Percentiles rank a stretch among this genome's conserved stretches.
Evolutionary conservation across 2,888 invertebrate species (phyloP).

Genomic region (Theristus sp.): DNA sequence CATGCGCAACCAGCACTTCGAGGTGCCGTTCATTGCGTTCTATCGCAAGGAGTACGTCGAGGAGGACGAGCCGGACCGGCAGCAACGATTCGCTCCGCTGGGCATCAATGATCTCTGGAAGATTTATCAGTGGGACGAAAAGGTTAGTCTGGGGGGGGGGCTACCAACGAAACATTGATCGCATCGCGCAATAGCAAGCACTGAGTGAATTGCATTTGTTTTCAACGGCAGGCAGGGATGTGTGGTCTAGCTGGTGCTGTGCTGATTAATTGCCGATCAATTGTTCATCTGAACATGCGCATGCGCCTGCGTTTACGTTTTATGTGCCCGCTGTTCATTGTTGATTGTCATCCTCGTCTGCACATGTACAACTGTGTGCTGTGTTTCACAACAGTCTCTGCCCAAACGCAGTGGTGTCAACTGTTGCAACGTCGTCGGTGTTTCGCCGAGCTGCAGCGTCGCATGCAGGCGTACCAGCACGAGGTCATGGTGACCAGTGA

Average conservation of each 20-base stretch:
- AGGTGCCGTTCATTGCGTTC: conserved; percentile 95
- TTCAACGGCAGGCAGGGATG: too few species aligned
- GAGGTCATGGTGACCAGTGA: conserved; percentile 51
- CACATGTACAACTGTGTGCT: conserved; percentile 20
- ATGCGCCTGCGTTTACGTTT: too few species aligned
- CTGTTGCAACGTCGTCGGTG: conserved; percentile 51
- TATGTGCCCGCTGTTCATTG: too few species aligned
- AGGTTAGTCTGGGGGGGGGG: too few species aligned
- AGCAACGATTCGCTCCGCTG: conserved; percentile 32
- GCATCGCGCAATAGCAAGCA: too few species aligned
- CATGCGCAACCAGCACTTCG: conserved; percentile 79
- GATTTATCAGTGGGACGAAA: conserved; percentile 83
- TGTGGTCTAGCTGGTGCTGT: too few species aligned
- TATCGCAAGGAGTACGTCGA: conserved; percentile 93
- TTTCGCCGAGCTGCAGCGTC: conserved; percentile 63
- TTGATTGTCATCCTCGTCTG: conserved; percentile 12
- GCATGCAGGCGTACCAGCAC: conserved; percentile 75
- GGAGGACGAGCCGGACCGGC: too few species aligned
- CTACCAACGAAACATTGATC: too few species aligned
- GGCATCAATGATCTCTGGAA: conserved; percentile 91
- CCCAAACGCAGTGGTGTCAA: neutral
- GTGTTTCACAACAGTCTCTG: too few species aligned
- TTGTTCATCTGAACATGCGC: too few species aligned
- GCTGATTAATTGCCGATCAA: neutral
- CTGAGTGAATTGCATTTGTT: too few species aligned